Percentiles rank a stretch among this genome's conserved stretches.
These are phyloP conservation scores for Corella eumyota DNA, from an alignment of 23 tunicate genomes.

Conservation along the genomic window DNA sequence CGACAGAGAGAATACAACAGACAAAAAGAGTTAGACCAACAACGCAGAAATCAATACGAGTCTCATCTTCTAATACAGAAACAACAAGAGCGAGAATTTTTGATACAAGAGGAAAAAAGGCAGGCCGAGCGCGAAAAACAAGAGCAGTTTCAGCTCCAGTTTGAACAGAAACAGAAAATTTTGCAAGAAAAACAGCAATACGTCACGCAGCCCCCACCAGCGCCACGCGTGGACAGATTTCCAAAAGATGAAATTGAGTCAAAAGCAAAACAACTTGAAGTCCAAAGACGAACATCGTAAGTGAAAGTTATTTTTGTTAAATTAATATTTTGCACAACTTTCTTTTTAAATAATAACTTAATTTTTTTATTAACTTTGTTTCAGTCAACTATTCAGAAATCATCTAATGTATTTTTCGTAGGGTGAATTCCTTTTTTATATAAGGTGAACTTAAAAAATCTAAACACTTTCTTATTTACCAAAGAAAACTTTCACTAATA, in stretches of 20 bases:
- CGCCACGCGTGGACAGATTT: neutral
- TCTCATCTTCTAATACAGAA: too few species aligned
- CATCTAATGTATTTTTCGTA: too few species aligned
- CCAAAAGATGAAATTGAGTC: too few species aligned
- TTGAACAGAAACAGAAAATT: slow-evolving; percentile 20
- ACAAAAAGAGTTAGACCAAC: neutral
- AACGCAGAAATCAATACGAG: neutral
- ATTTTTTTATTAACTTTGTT: too few species aligned
- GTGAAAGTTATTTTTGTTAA: neutral
- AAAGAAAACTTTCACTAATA: too few species aligned
- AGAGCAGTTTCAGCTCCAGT: slow-evolving; percentile 31
- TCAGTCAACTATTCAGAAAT: too few species aligned
- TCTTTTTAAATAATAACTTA: too few species aligned
- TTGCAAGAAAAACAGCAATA: slow-evolving; percentile 13
- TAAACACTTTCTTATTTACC: too few species aligned
- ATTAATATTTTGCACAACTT: neutral
- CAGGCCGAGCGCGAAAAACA: slow-evolving; percentile 24
- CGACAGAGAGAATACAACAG: neutral
- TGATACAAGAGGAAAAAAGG: slow-evolving; percentile 27
- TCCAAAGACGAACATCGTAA: neutral
- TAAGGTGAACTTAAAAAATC: too few species aligned
- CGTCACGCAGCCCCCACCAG: too few species aligned
- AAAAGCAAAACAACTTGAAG: too few species aligned
- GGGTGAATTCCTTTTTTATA: too few species aligned
- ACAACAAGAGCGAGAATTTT: neutral